Evolutionary conservation across 2,888 invertebrate species (phyloP).

Genomic region (Graphium colonna): DNA sequence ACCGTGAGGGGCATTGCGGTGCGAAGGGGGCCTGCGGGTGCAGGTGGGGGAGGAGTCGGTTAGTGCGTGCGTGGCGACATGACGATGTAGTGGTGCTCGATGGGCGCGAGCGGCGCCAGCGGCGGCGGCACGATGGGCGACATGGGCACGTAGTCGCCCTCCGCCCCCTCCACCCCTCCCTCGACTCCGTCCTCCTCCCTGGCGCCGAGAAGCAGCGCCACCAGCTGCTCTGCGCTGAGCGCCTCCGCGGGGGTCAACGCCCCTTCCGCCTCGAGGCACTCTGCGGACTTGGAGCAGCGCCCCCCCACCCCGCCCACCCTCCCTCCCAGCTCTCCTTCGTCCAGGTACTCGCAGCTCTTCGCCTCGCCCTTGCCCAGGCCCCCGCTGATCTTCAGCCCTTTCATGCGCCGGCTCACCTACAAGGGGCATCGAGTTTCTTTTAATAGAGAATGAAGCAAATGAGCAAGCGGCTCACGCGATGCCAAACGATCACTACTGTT

Average conservation of each 20-base stretch:
- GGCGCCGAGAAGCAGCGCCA: slow-evolving; percentile 46
- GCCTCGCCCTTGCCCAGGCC: slow-evolving; percentile 57
- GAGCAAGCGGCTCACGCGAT: too few relatives aligned
- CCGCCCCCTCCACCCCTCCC: too few relatives aligned
- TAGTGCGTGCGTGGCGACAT: slow-evolving; percentile 67
- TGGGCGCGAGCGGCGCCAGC: slow-evolving; percentile 48
- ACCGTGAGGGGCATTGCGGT: too few relatives aligned
- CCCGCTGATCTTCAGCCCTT: slow-evolving; percentile 56
- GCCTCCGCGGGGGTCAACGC: slow-evolving; percentile 42
- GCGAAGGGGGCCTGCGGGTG: too few relatives aligned
- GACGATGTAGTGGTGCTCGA: slow-evolving; percentile 65
- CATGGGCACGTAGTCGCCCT: slow-evolving; percentile 68
- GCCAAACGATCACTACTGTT: too few relatives aligned
- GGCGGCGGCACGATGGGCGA: slow-evolving; percentile 59
- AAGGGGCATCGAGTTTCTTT: too few relatives aligned
- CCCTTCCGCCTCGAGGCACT: slow-evolving; percentile 54
- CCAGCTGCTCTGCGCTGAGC: slow-evolving; percentile 39
- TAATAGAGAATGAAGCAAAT: too few relatives aligned
- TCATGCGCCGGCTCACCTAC: slow-evolving; percentile 60
- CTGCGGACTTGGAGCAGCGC: slow-evolving; percentile 67
- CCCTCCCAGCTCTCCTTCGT: too few relatives aligned
- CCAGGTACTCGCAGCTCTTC: slow-evolving; percentile 71
- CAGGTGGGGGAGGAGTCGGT: too few relatives aligned
- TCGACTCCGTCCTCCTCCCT: too few relatives aligned
- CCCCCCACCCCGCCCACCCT: slow-evolving; percentile 47